These are phyloP conservation scores for Odocoileus hemionus DNA, from an alignment of 2,113 vertebrate species.

Conservation along the genomic window DNA sequence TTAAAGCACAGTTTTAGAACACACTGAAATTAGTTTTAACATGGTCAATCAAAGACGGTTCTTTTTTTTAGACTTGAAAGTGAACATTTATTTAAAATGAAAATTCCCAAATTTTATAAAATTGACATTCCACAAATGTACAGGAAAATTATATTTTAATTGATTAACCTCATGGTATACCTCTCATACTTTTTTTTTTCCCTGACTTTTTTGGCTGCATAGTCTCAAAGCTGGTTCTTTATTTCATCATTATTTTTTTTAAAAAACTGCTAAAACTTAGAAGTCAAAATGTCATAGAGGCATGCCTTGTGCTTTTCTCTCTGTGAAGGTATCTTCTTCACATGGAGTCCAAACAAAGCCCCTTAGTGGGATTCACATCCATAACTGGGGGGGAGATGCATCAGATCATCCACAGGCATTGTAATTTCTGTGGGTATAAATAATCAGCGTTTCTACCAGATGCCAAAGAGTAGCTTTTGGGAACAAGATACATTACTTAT, in stretches of 20 bases:
- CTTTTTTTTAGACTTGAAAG: background rate
- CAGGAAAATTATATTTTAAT: background rate
- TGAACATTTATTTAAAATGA: background rate
- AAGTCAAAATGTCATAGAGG: background rate
- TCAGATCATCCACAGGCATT: background rate
- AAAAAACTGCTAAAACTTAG: background rate
- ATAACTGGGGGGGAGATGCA: background rate
- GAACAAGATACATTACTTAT: background rate
- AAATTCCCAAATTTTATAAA: background rate
- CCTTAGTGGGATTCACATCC: background rate
- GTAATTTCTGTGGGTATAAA: background rate
- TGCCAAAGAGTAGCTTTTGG: background rate
- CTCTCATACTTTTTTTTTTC: background rate
- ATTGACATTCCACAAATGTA: background rate
- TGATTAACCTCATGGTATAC: background rate
- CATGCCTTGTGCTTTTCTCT: background rate
- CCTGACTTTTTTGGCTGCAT: background rate
- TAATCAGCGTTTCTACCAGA: background rate
- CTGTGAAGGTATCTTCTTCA: background rate
- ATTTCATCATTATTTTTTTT: background rate
- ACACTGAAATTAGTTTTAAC: background rate
- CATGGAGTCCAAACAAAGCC: background rate
- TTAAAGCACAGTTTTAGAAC: background rate
- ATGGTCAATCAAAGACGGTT: background rate
- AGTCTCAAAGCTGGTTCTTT: background rate